These are phyloP conservation scores for Thymelicus sylvestris DNA, from an alignment of 2,888 invertebrate genomes.

Conservation along the genomic window DNA sequence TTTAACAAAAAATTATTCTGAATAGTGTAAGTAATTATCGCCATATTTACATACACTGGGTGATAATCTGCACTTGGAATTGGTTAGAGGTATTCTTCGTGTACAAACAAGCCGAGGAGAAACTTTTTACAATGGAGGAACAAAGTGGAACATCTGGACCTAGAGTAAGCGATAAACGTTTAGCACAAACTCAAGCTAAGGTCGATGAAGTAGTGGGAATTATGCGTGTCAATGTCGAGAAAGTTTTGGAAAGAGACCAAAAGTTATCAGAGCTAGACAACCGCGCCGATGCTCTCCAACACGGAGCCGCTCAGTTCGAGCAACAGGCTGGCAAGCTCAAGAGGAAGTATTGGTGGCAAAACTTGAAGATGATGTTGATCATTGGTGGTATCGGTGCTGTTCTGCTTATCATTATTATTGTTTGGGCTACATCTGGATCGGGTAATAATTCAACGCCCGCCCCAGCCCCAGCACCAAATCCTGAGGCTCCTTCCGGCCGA, in stretches of 20 bases:
- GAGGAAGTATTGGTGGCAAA: conserved; percentile 99
- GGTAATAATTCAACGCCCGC: conserved; percentile 41
- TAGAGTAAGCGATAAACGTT: conserved; percentile 78
- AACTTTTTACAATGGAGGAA: conserved; percentile 71
- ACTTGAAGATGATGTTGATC: conserved; percentile 98
- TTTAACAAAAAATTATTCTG: not conserved
- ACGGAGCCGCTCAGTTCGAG: conserved; percentile 98
- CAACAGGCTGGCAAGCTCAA: conserved; percentile 98
- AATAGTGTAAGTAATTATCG: not conserved
- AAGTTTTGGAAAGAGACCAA: conserved; percentile 97
- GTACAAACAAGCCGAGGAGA: not conserved
- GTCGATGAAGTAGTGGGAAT: conserved; percentile 92
- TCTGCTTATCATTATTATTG: conserved; percentile 93
- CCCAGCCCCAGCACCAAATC: conserved; percentile 41
- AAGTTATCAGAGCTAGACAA: conserved; percentile 97
- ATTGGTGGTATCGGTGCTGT: conserved; percentile 94
- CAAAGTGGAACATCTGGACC: conserved; percentile 79
- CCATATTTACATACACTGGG: conserved; percentile 8
- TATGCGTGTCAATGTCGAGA: conserved; percentile 98
- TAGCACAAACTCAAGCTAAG: conserved; percentile 82
- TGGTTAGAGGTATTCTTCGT: not conserved
- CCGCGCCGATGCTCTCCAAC: conserved; percentile 97
- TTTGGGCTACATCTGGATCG: conserved; percentile 78
- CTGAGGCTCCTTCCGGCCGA: conserved; percentile 59
- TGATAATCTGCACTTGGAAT: conserved; percentile 10